phyloP scores from a whole-genome alignment of 2,888 invertebrate species.

The Drosophila limbata region DNA sequence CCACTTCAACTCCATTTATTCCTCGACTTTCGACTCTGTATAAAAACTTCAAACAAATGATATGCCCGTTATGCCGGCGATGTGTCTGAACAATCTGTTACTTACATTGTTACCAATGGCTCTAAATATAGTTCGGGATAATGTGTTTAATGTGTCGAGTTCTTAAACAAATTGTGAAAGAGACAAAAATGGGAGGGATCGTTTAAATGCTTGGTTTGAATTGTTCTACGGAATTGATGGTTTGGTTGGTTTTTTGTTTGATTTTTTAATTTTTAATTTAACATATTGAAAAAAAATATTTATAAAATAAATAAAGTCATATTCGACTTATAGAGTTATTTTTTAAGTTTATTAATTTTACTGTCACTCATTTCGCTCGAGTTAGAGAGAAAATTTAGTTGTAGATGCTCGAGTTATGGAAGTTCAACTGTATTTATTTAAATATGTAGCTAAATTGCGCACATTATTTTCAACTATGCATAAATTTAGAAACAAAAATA shows the following conservation, averaged over 20 bases:
- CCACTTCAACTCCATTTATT: slow-evolving; percentile 25
- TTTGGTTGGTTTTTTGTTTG: neutral
- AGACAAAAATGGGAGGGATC: slow-evolving; percentile 7
- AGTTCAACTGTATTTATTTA: too few relatives aligned
- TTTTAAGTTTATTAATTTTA: too few relatives aligned
- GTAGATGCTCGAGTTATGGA: too few relatives aligned
- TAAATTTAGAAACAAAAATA: slow-evolving; percentile 36
- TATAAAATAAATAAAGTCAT: too few relatives aligned
- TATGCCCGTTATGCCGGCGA: slow-evolving; percentile 60
- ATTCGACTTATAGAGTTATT: too few relatives aligned
- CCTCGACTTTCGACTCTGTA: slow-evolving; percentile 31
- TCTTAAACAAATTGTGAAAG: slow-evolving; percentile 5
- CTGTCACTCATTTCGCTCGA: too few relatives aligned
- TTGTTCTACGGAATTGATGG: neutral
- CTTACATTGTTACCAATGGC: slow-evolving; percentile 46
- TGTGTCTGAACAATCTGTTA: slow-evolving; percentile 84
- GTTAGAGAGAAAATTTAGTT: too few relatives aligned
- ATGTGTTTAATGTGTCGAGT: slow-evolving; percentile 34
- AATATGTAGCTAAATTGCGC: too few relatives aligned
- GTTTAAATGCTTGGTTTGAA: slow-evolving; percentile 40
- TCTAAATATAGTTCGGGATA: slow-evolving; percentile 35
- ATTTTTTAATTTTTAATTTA: too few relatives aligned
- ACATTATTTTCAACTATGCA: slow-evolving; percentile 31
- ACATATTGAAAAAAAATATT: neutral
- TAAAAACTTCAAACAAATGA: slow-evolving; percentile 74